Percentiles rank a stretch among this genome's conserved stretches.
These are phyloP conservation scores for Athrips mouffetella DNA, from an alignment of 2,888 invertebrate genomes.

Conservation along the genomic window DNA sequence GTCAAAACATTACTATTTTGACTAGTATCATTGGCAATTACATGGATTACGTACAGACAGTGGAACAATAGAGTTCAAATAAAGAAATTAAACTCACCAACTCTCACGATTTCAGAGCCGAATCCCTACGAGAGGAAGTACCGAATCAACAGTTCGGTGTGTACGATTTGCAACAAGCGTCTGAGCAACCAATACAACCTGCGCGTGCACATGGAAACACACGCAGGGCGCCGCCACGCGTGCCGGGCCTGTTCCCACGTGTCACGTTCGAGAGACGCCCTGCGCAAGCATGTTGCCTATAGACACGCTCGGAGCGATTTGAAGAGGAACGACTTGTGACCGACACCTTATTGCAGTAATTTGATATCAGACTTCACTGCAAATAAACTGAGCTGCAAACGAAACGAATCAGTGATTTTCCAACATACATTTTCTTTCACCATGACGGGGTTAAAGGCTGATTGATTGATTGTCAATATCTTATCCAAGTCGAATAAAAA, in stretches of 20 bases:
- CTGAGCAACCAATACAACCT: slow-evolving; percentile 94
- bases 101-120: slow-evolving; percentile 40
- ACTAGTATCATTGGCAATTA: no score
- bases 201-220: slow-evolving; percentile 93
- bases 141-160: slow-evolving; percentile 76
- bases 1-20: no score
- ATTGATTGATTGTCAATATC: no score
- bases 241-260: slow-evolving; percentile 93
- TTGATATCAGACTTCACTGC: no score
- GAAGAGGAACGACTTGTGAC: slow-evolving; percentile 10
- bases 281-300: slow-evolving; percentile 93
- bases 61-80: no score
- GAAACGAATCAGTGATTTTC: no score
- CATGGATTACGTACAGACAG: no score
- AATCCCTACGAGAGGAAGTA: slow-evolving; percentile 57
- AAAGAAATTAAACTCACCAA: background rate
- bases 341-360: background rate
- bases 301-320: slow-evolving; percentile 78
- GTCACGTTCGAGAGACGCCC: slow-evolving; percentile 90
- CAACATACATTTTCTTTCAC: no score
- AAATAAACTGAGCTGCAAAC: no score
- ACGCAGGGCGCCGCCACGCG: slow-evolving; percentile 91
- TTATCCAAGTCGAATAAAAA: no score
- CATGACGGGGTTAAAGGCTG: no score
- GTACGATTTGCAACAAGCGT: slow-evolving; percentile 91